A percentile compares a stretch with the other conserved stretches of the same genome.
These are phyloP conservation scores for Caenorhabditis latens DNA, from an alignment of 1,140 invertebrate species.

Conservation along the genomic window DNA sequence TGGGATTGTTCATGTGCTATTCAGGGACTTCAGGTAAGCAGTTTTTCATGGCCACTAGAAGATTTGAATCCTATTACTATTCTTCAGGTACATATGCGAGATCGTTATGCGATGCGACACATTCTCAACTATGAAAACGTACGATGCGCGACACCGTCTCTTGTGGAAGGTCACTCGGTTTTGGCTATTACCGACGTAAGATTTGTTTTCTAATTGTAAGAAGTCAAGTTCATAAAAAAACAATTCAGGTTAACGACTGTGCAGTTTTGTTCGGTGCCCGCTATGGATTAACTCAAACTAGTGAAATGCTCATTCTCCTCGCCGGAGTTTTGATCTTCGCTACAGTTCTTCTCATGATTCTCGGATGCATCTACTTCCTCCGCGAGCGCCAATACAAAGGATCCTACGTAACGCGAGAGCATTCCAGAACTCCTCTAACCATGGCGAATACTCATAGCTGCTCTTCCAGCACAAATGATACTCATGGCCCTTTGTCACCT, in stretches of 20 bases:
- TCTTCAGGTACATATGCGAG: slow-evolving; percentile 54
- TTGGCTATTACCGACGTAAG: slow-evolving; percentile 65
- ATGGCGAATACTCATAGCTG: slow-evolving; percentile 56
- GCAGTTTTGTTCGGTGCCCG: slow-evolving; percentile 74
- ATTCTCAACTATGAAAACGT: slow-evolving; percentile 70
- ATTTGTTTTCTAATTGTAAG: too few species aligned
- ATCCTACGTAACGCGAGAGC: slow-evolving; percentile 70
- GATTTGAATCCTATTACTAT: too few species aligned
- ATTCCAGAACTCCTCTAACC: slow-evolving; percentile 66
- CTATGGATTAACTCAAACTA: slow-evolving; percentile 74
- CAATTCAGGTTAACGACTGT: slow-evolving; percentile 74
- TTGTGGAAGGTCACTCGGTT: slow-evolving; percentile 69
- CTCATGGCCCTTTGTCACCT: slow-evolving; percentile 48
- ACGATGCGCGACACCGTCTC: slow-evolving; percentile 65
- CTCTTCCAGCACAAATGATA: slow-evolving; percentile 43
- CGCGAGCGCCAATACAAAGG: slow-evolving; percentile 70
- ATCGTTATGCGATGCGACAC: slow-evolving; percentile 61
- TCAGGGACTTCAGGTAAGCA: slow-evolving; percentile 67
- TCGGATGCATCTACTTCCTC: slow-evolving; percentile 69
- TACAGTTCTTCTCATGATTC: slow-evolving; percentile 66
- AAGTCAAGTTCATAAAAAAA: too few species aligned
- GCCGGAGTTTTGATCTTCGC: slow-evolving; percentile 69
- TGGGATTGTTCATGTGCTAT: slow-evolving; percentile 75
- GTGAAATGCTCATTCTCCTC: slow-evolving; percentile 71
- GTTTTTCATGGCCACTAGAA: neutral